These are phyloP conservation scores for Hyles vespertilio DNA, from an alignment of 1,140 invertebrate species.

Conservation along the genomic window DNA sequence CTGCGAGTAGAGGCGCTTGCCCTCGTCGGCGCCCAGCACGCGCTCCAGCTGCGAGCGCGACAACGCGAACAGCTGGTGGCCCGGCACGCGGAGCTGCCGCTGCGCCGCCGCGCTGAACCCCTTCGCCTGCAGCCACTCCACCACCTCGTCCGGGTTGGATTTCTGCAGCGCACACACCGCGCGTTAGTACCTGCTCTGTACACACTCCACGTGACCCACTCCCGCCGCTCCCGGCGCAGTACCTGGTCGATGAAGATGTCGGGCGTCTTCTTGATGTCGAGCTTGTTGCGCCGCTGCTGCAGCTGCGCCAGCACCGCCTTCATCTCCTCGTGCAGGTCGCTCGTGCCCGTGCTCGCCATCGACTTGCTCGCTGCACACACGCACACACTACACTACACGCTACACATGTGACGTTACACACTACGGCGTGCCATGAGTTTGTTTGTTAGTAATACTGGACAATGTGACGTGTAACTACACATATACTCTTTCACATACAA, in stretches of 20 bases:
- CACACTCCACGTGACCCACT: background rate
- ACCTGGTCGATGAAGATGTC: constrained; percentile 83
- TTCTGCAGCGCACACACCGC: constrained; percentile 34
- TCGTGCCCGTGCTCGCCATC: constrained; percentile 43
- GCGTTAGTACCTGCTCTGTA: background rate
- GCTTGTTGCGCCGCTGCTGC: constrained; percentile 75
- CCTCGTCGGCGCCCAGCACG: constrained; percentile 82
- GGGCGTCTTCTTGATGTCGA: constrained; percentile 82
- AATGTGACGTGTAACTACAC: too few species aligned
- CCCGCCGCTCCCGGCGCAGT: background rate
- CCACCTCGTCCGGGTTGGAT: constrained; percentile 79
- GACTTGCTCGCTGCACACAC: constrained; percentile 48
- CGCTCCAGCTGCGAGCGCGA: constrained; percentile 80
- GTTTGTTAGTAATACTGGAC: too few species aligned
- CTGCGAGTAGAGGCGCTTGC: constrained; percentile 83
- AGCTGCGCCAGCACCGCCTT: constrained; percentile 79
- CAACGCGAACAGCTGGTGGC: constrained; percentile 83
- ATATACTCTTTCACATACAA: too few species aligned
- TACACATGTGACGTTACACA: background rate
- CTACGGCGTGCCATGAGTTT: too few species aligned
- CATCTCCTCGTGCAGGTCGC: constrained; percentile 82
- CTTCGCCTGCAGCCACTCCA: constrained; percentile 85
- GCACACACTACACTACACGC: background rate
- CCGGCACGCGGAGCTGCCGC: constrained; percentile 80
- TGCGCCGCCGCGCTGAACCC: constrained; percentile 82